These are phyloP conservation scores for Polymixis flavicincta DNA, from an alignment of 2,888 invertebrate genomes.

Conservation along the genomic window DNA sequence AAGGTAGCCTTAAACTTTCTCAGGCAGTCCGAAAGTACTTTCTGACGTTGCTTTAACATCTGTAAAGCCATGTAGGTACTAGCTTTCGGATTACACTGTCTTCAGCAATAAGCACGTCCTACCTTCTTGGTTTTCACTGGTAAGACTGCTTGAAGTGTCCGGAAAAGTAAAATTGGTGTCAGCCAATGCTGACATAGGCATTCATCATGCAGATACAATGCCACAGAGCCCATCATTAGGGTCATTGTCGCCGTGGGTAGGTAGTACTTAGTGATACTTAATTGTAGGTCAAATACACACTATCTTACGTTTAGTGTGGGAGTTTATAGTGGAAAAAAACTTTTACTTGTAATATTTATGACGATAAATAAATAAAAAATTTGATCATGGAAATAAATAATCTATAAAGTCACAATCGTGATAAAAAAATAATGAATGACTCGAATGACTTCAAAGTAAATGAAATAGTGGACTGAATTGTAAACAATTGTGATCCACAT, in stretches of 20 bases:
- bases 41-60: not conserved
- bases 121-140: no score
- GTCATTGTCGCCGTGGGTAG: constrained; percentile 41
- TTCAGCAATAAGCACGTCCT: not conserved
- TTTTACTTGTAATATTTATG: constrained; percentile 7
- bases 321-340: not conserved
- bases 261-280: constrained; percentile 13
- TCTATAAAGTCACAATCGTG: not conserved
- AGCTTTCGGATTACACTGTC: constrained; percentile 11
- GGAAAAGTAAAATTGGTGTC: not conserved
- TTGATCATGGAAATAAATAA: not conserved
- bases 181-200: not conserved
- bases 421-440: constrained; percentile 20
- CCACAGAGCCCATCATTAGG: constrained; percentile 41
- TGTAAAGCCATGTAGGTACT: not conserved
- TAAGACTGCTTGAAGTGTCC: not conserved
- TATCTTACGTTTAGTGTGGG: constrained; percentile 1
- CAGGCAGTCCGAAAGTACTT: constrained; percentile 11
- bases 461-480: constrained; percentile 33
- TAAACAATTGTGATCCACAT: constrained; percentile 34
- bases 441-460: constrained; percentile 21
- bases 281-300: constrained; percentile 33
- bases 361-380: not conserved
- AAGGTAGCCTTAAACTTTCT: constrained; percentile 16
- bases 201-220: constrained; percentile 12